Percentiles rank a stretch among this genome's conserved stretches.
Conservation (phyloP, 1,140 invertebrate genomes). For the Caerostris extrusa region DNA sequence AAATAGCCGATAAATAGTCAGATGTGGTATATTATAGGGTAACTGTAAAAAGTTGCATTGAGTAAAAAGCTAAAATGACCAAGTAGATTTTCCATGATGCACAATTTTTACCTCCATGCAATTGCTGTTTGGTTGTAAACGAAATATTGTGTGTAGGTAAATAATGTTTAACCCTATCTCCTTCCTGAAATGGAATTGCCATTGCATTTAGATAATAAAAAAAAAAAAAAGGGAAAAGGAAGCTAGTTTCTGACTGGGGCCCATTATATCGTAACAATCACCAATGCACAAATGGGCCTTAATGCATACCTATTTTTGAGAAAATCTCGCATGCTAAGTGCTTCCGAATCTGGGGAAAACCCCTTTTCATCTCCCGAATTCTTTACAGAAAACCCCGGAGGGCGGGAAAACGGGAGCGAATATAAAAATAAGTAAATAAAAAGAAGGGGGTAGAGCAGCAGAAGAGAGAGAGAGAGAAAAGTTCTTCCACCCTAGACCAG, state of each 20-base stretch:
- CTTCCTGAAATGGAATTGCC: no score
- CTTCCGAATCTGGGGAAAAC: constrained; percentile 19
- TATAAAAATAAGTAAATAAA: not conserved
- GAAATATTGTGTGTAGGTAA: not conserved
- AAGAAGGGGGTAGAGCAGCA: not conserved
- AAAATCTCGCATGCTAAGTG: constrained; percentile 12
- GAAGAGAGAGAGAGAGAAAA: not conserved
- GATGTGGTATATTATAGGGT: no score
- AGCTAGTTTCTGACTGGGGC: not conserved
- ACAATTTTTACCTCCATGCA: no score
- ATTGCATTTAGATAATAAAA: no score
- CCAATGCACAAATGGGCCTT: not conserved
- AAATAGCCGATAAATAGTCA: no score
- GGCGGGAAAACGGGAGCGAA: not conserved
- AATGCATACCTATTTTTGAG: not conserved
- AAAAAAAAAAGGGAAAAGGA: no score
- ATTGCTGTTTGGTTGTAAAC: no score
- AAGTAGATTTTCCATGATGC: no score
- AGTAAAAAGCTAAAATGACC: no score
- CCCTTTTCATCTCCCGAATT: not conserved
- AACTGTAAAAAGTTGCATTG: no score
- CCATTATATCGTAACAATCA: not conserved
- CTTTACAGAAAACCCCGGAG: not conserved
- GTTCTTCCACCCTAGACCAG: not conserved
- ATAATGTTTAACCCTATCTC: not conserved